A percentile compares a stretch with the other conserved stretches of the same genome.
These are phyloP conservation scores for Meiosimyza decipiens DNA, from an alignment of 2,888 invertebrate species.

Conservation along the genomic window DNA sequence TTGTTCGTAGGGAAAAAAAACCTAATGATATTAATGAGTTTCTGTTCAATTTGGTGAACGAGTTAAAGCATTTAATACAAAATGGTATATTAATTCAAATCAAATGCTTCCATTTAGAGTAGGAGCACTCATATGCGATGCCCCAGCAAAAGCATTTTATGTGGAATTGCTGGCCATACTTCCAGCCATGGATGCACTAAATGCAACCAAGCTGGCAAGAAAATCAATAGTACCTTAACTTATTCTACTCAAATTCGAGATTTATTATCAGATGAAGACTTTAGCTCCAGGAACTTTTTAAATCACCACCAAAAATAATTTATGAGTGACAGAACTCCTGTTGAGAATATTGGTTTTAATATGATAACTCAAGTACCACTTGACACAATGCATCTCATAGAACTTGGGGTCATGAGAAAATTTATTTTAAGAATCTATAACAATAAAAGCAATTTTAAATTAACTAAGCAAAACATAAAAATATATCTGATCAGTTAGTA, in stretches of 20 bases:
- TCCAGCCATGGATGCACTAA: too few relatives aligned
- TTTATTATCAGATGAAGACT: conserved; percentile 17
- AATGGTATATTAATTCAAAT: too few relatives aligned
- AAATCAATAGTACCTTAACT: too few relatives aligned
- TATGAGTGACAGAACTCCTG: background rate
- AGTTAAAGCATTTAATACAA: too few relatives aligned
- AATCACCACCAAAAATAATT: conserved; percentile 27
- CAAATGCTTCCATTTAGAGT: too few relatives aligned
- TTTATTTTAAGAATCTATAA: background rate
- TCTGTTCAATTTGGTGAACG: too few relatives aligned
- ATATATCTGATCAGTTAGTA: conserved; percentile 7
- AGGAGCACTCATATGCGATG: too few relatives aligned
- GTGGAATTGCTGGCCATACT: too few relatives aligned
- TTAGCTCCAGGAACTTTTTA: conserved; percentile 22
- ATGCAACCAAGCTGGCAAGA: too few relatives aligned
- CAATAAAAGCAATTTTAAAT: conserved; percentile 24
- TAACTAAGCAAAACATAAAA: background rate
- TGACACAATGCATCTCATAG: conserved; percentile 32
- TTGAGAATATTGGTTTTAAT: conserved; percentile 15
- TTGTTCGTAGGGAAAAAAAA: too few relatives aligned
- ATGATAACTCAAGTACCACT: conserved; percentile 34
- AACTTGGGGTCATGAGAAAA: conserved; percentile 29
- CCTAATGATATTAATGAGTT: too few relatives aligned
- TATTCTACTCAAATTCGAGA: conserved; percentile 33
- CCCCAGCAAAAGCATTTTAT: too few relatives aligned